Evolutionary conservation across 2,888 invertebrate genomes (phyloP).

Genomic region (Nomada goodeniana): DNA sequence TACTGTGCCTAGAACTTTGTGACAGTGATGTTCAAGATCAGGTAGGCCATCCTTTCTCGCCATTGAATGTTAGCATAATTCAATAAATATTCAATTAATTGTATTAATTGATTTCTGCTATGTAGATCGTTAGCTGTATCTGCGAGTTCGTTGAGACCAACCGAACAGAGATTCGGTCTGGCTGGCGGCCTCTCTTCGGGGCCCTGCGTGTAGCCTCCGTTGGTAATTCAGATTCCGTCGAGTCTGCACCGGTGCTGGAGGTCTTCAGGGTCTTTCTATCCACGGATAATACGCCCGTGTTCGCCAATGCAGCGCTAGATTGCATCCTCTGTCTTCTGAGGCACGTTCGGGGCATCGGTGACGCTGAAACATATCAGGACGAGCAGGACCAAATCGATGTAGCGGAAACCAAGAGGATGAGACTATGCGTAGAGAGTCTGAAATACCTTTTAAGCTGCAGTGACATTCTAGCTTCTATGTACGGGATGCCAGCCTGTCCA

Average conservation of each 20-base stretch:
- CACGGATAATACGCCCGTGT: slow-evolving; percentile 96
- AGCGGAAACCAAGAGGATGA: slow-evolving; percentile 81
- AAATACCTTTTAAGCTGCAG: slow-evolving; percentile 94
- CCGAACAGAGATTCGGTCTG: slow-evolving; percentile 96
- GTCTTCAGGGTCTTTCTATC: slow-evolving; percentile 97
- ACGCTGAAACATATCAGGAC: slow-evolving; percentile 84
- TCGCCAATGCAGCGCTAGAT: slow-evolving; percentile 97
- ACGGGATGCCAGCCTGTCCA: slow-evolving; percentile 97
- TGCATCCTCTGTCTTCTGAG: slow-evolving; percentile 95
- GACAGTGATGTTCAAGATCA: slow-evolving; percentile 95
- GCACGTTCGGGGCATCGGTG: slow-evolving; percentile 90
- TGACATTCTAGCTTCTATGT: slow-evolving; percentile 95
- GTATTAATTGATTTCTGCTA: background rate
- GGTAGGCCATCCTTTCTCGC: slow-evolving; percentile 62
- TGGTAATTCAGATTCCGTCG: slow-evolving; percentile 88
- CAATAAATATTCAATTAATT: background rate
- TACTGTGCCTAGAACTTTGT: slow-evolving; percentile 96
- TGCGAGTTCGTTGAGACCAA: slow-evolving; percentile 98
- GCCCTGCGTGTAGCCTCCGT: slow-evolving; percentile 92
- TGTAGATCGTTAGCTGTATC: slow-evolving; percentile 95
- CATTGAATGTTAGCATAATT: background rate
- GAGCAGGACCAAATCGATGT: slow-evolving; percentile 82
- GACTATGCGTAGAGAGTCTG: slow-evolving; percentile 91
- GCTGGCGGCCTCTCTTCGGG: slow-evolving; percentile 98
- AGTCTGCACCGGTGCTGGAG: slow-evolving; percentile 91